Evolutionary conservation across 2,113 vertebrate species (phyloP), one percentile per base, ranked within the genome.

Genomic region (Dolichotis patagonum): DNA sequence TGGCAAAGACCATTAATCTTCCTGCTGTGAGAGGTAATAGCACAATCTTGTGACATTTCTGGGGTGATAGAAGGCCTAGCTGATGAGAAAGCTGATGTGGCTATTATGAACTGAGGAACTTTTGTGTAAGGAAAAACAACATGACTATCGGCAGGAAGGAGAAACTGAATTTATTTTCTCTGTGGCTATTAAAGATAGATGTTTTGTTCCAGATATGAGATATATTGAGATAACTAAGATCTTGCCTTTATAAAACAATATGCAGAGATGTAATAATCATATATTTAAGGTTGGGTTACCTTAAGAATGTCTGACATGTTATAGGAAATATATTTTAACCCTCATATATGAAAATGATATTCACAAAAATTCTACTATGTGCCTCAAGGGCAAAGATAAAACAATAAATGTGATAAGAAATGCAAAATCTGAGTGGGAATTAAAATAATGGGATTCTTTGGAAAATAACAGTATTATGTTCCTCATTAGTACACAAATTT

Each of bases 221-320:
- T 87, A 80, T 65, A 94, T 88, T 83, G n/a, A 87, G 65, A 82
- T 62, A 71, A 20, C 7, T 49, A 60, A 95, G 62, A 60, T 67
- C 32, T 73, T 85, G 85, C 8, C 60, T 84, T 96, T 87, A 85
- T 63, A 96, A 96, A 88, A 24, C 12, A 91, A 83, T 82, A 81
- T 17, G 24, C 11, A 90, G 65, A 94, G 52, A 73, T 84, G 12
- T 65, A 90, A 90, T 75, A 67, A 19, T 35, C 54, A 56, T 11
- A 78, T 49, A 78, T 20, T 19, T 84, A 4, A 52, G 75, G 28
- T 80, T 90, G 14, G 62, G 41, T 69, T 86, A 81, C 13, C 17
- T 77, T 89, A 91, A 91, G 81, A 82, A 24, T 60, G 5, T 0
- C 5, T 77, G 56, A 54, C 41, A n/a, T 58, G 80, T 41, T 75